Evolutionary conservation across 2,113 vertebrate species (phyloP), one percentile per base, ranked within the genome.

Genomic region (Oryzias woworae): DNA sequence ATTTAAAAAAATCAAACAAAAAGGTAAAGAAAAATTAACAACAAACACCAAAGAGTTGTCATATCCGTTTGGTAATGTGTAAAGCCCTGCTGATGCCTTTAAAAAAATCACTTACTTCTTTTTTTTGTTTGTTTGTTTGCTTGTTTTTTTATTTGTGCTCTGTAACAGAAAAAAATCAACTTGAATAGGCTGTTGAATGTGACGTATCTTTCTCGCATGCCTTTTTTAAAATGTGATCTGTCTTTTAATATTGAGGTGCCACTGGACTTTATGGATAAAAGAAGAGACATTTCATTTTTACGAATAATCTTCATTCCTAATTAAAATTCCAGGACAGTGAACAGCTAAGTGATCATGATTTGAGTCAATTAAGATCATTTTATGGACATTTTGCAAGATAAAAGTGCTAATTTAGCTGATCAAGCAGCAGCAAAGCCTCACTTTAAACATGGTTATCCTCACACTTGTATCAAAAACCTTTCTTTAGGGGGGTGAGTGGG

Each of bases 21-120:
- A 18, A 48, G 46, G n/a, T n/a, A 8, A 48, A n/a, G 8, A 48
- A 48, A 20, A 20, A 20, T 20, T 17, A 48, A 48, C 7, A 48
- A 48, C 91, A 95, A 91, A 96, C 96, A 96, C 96, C 97, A 99
- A 99, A 99, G 96, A 98, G 92, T 90, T 93, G 86, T 93, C 91
- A 90, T 93, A 90, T 92, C 92, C 92, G 92, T 96, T 96, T 93
- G 94, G 94, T 96, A 93, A 94, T 90, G 91, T 88, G 81, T 93
- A 91, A 90, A 77, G 78, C 69, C 76, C 81, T 87, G 82, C 82
- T 94, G 88, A 92, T 92, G 86, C 90, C 94, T 93, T 90, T 73
- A 24, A 47, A 62, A 55, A 36, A 36, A 12, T 36, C 36, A 36
- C 36, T 36, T 36, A 36, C 10, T 36, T 36, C 52, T 50, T 60